Base-by-base conservation (phyloP, 2,797 vertebrate species). In the Phrynocephalus forsythii region DNA sequence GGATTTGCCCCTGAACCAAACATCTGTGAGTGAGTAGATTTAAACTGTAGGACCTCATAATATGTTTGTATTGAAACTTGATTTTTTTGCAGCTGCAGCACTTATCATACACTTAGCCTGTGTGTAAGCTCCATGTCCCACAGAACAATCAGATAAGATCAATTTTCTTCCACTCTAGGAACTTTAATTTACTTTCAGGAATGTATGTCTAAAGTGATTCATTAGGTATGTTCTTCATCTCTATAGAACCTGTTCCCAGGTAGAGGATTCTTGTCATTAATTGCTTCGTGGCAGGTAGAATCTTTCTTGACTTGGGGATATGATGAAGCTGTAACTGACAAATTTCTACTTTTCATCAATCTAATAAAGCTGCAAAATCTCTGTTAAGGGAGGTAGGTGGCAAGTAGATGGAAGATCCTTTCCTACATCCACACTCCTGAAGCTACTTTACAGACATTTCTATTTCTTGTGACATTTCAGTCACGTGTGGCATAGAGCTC, bases 321-420 rank as follows among this genome's bases (percentile, higher is more conserved):
- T 16, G 68, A 28, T 20, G 38, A 68, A 68, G 33, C 13, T 50
- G 26, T 24, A 68, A 33, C 6, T 38, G 10, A 13, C 72, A n/a
- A 30, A 63, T 73, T 60, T 63, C 50, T 85, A 9, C 76, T n/a
- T 85, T 85, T 79, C 20, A 92, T 84, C 92, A 94, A 93, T 94
- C 26, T 95, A 88, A 91, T 87, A 90, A 94, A 90, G 68, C 83
- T 90, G 89, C 82, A 75, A 87, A 88, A 88, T 86, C 63, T 88
- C 2, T 90, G 60, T 13, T 63, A 20, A 18, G 18, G 18, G 15
- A 60, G 15, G 56, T 5, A 60, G 56, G 56, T 60, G 56, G 5
- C 56, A 63, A 16, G 60, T 20, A 63, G 18, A 18, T 63, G 60
- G 87, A 84, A 88, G 86, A 18, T 5, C 28, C 5, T 5, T 50